Evolutionary conservation across 1,140 invertebrate genomes (phyloP).

Genomic region (Bombus balteatus): DNA sequence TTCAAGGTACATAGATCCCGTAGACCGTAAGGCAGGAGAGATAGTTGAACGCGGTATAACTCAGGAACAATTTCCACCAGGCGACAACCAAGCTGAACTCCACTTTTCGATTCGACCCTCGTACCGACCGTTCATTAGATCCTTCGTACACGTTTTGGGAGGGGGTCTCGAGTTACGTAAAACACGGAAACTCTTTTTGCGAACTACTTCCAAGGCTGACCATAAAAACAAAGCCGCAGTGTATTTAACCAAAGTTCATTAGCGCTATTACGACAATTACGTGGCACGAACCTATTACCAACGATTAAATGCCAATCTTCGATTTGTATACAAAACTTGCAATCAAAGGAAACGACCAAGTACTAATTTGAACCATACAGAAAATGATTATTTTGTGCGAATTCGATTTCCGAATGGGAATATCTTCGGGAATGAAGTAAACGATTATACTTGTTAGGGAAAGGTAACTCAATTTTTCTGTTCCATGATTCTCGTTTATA

Average conservation of each 20-base stretch:
- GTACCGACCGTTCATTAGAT: slow-evolving; percentile 51
- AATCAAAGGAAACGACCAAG: not conserved
- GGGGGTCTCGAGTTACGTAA: slow-evolving; percentile 2
- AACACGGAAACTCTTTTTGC: slow-evolving; percentile 21
- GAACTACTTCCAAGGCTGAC: not conserved
- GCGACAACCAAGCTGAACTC: slow-evolving; percentile 55
- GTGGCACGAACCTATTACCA: too few relatives aligned
- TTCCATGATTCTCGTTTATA: not conserved
- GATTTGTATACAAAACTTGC: not conserved
- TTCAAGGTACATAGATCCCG: slow-evolving; percentile 50
- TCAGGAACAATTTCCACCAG: slow-evolving; percentile 59
- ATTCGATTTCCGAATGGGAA: not conserved
- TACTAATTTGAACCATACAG: not conserved
- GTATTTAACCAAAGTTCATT: slow-evolving; percentile 3
- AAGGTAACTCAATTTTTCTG: not conserved
- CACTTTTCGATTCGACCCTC: slow-evolving; percentile 49
- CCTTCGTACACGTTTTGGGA: slow-evolving; percentile 10
- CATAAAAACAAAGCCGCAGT: not conserved
- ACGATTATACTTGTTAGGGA: not conserved
- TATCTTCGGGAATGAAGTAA: not conserved
- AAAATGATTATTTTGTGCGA: not conserved
- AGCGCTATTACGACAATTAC: not conserved
- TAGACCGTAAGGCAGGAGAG: slow-evolving; percentile 18
- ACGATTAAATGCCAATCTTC: not conserved
- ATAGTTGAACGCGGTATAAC: slow-evolving; percentile 55